phyloP scores from a whole-genome alignment of 2,888 invertebrate genomes.

The Drosophila melanosoma region DNA sequence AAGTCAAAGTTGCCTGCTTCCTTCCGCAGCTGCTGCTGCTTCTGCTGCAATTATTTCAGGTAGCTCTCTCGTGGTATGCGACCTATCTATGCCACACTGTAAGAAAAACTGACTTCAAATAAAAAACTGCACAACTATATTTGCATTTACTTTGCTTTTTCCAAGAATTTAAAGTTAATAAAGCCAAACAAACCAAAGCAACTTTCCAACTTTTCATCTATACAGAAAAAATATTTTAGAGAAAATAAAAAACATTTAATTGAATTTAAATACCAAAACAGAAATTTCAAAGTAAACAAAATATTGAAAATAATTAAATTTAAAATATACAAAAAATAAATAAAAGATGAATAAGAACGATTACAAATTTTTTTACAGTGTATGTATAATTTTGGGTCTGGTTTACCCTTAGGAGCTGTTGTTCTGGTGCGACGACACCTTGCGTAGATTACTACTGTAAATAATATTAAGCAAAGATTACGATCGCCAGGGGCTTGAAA shows the following conservation, averaged over 20 bases:
- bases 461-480: constrained; percentile 79
- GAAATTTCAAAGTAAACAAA: not conserved
- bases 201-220: no score
- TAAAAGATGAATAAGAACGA: not conserved
- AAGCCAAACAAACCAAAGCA: no score
- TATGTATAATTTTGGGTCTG: constrained; percentile 34
- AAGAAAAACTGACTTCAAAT: not conserved
- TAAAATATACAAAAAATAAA: not conserved
- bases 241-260: not conserved
- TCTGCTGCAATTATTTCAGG: constrained; percentile 76
- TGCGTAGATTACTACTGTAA: constrained; percentile 81
- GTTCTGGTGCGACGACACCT: constrained; percentile 67
- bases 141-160: not conserved
- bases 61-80: constrained; percentile 54
- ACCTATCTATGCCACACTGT: constrained; percentile 47
- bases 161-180: no score
- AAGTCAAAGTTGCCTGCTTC: constrained; percentile 30
- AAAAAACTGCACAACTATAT: not conserved
- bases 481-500: constrained; percentile 63
- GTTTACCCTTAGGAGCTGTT: constrained; percentile 8
- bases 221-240: not conserved
- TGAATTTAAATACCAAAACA: not conserved
- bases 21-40: constrained; percentile 66
- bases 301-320: not conserved
- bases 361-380: not conserved